Evolutionary conservation across 2,113 vertebrate species (phyloP).

Genomic region (Rousettus leschenaultii): DNA sequence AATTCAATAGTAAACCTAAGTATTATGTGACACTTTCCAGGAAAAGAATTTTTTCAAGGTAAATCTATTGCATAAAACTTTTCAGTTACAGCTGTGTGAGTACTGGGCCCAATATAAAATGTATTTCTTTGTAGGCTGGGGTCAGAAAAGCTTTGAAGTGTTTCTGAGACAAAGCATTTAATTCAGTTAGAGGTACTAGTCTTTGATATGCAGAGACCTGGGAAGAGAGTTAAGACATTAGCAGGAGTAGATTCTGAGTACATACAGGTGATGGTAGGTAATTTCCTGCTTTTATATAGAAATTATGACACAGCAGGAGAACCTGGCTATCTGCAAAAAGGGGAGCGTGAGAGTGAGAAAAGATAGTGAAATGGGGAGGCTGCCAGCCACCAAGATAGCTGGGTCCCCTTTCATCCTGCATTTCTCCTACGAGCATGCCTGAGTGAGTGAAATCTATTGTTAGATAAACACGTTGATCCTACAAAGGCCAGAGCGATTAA

Average conservation of each 20-base stretch:
- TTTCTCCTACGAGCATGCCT: neutral
- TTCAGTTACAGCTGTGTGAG: neutral
- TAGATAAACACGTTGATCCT: neutral
- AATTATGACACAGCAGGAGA: neutral
- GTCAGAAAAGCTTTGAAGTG: neutral
- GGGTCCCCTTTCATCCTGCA: neutral
- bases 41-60: neutral
- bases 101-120: neutral
- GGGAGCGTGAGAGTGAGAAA: neutral
- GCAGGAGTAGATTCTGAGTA: neutral
- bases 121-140: neutral
- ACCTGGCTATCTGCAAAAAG: neutral
- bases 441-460: neutral
- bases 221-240: neutral
- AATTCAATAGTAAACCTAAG: neutral
- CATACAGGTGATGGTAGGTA: neutral
- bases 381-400: neutral
- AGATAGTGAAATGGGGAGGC: neutral
- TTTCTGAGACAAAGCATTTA: neutral
- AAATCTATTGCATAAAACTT: slow-evolving; percentile 5
- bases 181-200: too few species aligned
- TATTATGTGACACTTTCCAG: neutral
- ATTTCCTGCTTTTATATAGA: neutral
- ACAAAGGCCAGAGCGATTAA: neutral
- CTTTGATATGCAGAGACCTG: neutral